Evolutionary conservation across 2,113 vertebrate species (phyloP), one percentile per base, ranked within the genome.

Genomic region (Phasianus colchicus): DNA sequence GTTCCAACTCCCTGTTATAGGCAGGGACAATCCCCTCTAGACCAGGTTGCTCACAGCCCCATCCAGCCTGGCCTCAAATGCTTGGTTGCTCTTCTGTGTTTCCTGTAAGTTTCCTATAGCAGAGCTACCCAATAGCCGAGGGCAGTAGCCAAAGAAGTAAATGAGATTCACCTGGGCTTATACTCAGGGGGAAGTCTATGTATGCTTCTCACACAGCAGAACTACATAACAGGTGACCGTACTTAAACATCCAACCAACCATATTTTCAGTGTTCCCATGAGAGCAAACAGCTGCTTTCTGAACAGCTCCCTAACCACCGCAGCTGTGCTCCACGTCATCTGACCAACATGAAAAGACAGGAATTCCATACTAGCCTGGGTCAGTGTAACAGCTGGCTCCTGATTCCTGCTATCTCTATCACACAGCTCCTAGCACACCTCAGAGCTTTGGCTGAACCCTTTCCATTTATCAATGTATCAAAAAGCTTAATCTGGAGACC

Each of bases 261-360:
- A 0, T 50, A 60, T 22, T 36, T 61, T 90, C 10, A 66, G 79
- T n/a, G 64, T 32, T 66, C 32, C 63, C 40, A 43, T 43, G 38
- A 66, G 70, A 84, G 69, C 86, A 43, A 86, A 66, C 25, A 85
- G 79, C 79, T 65, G 71, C 83, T 65, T 67, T 93, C 83, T 63
- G 83, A 83, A 76, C 9, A 70, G 43, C 48, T 92, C 48, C 40
- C 47, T 43, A 61, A 18, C 50, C 40, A 27, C 25, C 29, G 9
- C 67, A 66, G 83, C 77, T 29, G n/a, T 42, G 55, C 57, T 79
- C 60, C 45, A 21, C 52, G 48, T 1, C 14, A 15, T n/a, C n/a
- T 36, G 73, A 14, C 7, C 20, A 22, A 43, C 6, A 20, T 52
- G n/a, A 34, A 29, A 48, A 38, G 58, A 4, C n/a, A 16, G 72